These are phyloP conservation scores for Phoxinus dragarum DNA, from an alignment of 2,797 vertebrate species.

Conservation along the genomic window DNA sequence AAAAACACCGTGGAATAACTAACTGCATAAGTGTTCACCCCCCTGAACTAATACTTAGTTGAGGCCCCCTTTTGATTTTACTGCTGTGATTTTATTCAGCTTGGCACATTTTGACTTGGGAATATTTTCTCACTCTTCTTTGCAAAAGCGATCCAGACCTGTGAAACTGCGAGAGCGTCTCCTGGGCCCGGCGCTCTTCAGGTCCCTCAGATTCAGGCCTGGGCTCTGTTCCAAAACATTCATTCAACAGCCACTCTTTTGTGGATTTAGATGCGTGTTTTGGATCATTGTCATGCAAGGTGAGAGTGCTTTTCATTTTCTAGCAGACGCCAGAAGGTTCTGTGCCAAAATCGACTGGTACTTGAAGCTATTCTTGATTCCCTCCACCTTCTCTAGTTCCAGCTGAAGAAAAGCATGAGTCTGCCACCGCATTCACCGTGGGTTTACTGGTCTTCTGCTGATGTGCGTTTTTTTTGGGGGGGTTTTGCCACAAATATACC, in stretches of 20 bases:
- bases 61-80: background rate
- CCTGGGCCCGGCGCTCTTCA: background rate
- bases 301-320: background rate
- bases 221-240: background rate
- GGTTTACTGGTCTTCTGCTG: background rate
- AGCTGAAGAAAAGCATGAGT: background rate
- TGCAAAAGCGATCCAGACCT: background rate
- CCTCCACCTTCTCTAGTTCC: background rate
- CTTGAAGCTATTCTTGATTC: background rate
- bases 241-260: background rate
- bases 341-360: background rate
- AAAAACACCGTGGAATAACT: background rate
- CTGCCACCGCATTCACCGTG: no score
- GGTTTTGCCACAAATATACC: no score
- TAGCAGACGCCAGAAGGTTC: background rate
- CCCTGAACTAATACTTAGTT: background rate
- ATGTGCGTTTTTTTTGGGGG: no score
- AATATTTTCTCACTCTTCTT: background rate
- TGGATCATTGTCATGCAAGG: background rate
- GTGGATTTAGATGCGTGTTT: background rate
- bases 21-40: background rate
- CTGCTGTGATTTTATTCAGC: background rate
- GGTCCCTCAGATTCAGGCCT: background rate
- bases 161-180: background rate
- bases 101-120: background rate